Evolutionary conservation across 2,888 invertebrate genomes (phyloP).

Genomic region (Homarus gammarus): DNA sequence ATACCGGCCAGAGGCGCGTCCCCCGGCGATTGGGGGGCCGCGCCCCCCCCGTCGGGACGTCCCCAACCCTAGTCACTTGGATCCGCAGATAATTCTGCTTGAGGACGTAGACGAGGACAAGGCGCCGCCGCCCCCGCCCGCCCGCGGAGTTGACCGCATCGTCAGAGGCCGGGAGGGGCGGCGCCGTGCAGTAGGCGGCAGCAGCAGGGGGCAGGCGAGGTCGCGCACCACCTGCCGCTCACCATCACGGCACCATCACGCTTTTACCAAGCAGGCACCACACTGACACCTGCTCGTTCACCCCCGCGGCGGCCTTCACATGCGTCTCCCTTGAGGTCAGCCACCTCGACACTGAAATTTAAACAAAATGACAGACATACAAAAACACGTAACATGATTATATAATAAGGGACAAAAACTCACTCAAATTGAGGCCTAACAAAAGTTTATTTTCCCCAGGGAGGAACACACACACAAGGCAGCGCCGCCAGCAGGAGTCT

Average conservation of each 20-base stretch:
- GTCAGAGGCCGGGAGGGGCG: constrained; percentile 67
- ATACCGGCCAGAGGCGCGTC: constrained; percentile 68
- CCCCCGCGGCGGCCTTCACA: constrained; percentile 31
- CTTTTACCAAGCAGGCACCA: not conserved
- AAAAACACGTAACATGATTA: not conserved
- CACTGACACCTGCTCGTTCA: constrained; percentile 12
- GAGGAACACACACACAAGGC: no score
- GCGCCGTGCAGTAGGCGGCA: constrained; percentile 56
- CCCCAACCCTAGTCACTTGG: constrained; percentile 69
- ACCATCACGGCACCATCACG: constrained; percentile 68
- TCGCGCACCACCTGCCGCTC: constrained; percentile 71
- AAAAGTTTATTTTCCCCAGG: not conserved
- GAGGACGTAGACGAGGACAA: constrained; percentile 49
- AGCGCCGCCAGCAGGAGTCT: no score
- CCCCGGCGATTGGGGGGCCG: constrained; percentile 64
- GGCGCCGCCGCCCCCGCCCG: constrained; percentile 65
- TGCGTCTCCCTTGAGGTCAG: not conserved
- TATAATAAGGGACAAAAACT: not conserved
- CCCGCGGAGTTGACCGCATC: constrained; percentile 57
- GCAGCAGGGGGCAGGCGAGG: constrained; percentile 72
- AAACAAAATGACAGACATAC: not conserved
- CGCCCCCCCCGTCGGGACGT: constrained; percentile 67
- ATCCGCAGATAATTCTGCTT: constrained; percentile 44
- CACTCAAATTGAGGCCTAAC: not conserved
- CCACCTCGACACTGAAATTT: not conserved